These are phyloP conservation scores for Aphelinus certus DNA, from an alignment of 1,140 invertebrate genomes.

Conservation along the genomic window DNA sequence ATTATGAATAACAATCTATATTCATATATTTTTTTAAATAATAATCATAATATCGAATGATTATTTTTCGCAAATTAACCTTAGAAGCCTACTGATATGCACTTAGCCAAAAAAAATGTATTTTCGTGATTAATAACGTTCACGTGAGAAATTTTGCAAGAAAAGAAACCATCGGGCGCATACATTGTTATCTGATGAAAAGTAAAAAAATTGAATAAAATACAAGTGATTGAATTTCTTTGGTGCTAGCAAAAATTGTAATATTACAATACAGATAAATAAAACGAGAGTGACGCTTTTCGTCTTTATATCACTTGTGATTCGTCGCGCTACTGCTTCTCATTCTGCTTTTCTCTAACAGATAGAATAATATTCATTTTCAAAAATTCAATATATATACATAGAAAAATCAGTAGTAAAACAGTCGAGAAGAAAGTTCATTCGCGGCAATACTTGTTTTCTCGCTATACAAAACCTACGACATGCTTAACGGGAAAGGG, in stretches of 20 bases:
- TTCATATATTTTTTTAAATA: constrained; percentile 1
- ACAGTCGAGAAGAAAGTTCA: constrained; percentile 18
- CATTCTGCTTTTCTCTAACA: constrained; percentile 12
- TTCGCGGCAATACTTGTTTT: not conserved
- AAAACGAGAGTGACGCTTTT: constrained; percentile 24
- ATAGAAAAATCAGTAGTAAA: constrained; percentile 31
- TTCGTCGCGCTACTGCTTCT: constrained; percentile 27
- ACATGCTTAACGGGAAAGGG: constrained; percentile 15
- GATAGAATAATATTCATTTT: constrained; percentile 35
- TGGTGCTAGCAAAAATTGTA: constrained; percentile 40
- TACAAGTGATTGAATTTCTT: constrained; percentile 37
- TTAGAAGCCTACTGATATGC: constrained; percentile 31
- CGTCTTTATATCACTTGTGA: constrained; percentile 24
- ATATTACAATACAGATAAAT: constrained; percentile 25
- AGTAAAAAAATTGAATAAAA: constrained; percentile 2
- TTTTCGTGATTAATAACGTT: constrained; percentile 17
- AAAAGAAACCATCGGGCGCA: constrained; percentile 26
- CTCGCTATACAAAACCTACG: constrained; percentile 32
- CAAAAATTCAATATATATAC: constrained; percentile 34
- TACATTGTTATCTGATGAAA: not conserved
- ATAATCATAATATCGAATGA: constrained; percentile 9
- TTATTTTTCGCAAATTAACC: constrained; percentile 18
- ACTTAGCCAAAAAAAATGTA: constrained; percentile 10
- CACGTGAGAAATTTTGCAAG: not conserved
- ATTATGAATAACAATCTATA: constrained; percentile 28